phyloP scores from a whole-genome alignment of 2,797 vertebrate species.

The Ptychobarbus kaznakovi region DNA sequence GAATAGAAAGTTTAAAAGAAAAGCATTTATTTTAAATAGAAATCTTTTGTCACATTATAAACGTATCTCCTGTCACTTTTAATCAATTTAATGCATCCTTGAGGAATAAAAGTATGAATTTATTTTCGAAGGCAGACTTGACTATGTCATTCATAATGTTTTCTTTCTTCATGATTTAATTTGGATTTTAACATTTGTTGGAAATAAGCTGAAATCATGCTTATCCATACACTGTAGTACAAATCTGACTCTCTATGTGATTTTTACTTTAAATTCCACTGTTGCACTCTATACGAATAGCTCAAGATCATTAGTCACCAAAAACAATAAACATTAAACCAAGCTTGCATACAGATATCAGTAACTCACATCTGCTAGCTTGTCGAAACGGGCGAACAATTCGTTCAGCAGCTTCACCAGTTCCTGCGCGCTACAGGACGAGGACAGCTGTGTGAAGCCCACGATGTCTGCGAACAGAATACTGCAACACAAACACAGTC shows the following conservation, averaged over 20 bases:
- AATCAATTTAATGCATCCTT: neutral
- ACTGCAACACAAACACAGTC: constrained; percentile 71
- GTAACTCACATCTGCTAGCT: constrained; percentile 89
- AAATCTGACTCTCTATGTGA: neutral
- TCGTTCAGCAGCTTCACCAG: constrained; percentile 94
- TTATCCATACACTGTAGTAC: neutral
- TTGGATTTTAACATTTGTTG: neutral
- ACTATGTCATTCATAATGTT: neutral
- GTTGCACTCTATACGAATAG: neutral
- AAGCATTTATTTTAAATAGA: neutral
- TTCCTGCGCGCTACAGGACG: constrained; percentile 91
- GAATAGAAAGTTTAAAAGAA: neutral
- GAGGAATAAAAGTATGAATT: neutral
- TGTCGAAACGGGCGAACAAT: constrained; percentile 94
- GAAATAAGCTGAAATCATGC: neutral
- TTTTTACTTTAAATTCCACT: neutral
- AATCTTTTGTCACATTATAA: neutral
- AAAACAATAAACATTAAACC: too few species aligned
- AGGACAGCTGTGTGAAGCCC: constrained; percentile 95
- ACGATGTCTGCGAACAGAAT: constrained; percentile 97
- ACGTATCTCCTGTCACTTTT: neutral
- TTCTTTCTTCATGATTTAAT: neutral
- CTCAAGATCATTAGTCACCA: neutral
- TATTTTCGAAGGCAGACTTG: neutral
- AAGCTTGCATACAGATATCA: neutral